phyloP scores from a whole-genome alignment of 1,140 invertebrate species.

The Drosophila novamexicana region DNA sequence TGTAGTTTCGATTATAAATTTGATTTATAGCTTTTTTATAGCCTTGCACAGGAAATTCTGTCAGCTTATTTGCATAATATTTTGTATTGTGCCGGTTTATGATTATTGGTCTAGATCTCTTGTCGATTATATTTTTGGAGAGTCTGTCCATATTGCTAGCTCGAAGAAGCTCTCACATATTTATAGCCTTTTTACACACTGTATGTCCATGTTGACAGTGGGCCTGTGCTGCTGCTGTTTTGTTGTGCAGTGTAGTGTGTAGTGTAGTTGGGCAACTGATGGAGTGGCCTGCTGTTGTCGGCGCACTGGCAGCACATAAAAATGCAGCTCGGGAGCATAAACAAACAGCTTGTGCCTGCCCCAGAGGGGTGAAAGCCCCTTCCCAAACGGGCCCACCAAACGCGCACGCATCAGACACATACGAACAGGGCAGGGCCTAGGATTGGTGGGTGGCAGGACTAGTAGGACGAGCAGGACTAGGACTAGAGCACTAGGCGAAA shows the following conservation, averaged over 20 bases:
- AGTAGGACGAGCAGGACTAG: conserved; percentile 3
- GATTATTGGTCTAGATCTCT: no score
- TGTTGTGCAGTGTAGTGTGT: conserved; percentile 49
- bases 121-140: no score
- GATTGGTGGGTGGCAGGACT: background rate
- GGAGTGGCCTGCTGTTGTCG: conserved; percentile 52
- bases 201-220: background rate
- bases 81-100: no score
- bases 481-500: conserved; percentile 36
- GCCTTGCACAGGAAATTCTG: no score
- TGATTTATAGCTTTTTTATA: no score
- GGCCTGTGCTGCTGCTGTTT: conserved; percentile 28
- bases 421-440: background rate
- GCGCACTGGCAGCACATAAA: conserved; percentile 63
- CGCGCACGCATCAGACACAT: conserved; percentile 23
- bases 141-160: no score
- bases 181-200: background rate
- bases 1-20: no score
- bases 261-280: conserved; percentile 44
- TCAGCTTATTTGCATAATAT: no score
- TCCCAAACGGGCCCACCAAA: background rate
- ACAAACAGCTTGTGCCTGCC: conserved; percentile 69
- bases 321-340: conserved; percentile 76
- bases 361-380: background rate
- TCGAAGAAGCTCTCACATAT: background rate